These are phyloP conservation scores for Myotis myotis DNA, from an alignment of 2,797 vertebrate genomes.

Conservation along the genomic window DNA sequence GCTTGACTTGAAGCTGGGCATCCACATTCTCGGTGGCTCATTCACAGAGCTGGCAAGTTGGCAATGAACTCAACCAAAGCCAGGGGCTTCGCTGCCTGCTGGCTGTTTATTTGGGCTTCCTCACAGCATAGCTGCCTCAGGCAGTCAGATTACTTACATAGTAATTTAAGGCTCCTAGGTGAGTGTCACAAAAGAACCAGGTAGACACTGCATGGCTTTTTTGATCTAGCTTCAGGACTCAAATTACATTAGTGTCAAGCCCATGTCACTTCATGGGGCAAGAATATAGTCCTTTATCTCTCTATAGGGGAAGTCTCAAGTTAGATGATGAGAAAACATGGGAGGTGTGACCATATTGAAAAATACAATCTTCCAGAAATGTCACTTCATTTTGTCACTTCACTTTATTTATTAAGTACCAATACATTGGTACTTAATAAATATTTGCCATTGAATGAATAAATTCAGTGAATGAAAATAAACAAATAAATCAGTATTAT, in stretches of 20 bases:
- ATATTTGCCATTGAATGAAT: background rate
- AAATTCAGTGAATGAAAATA: background rate
- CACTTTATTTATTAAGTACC: no score
- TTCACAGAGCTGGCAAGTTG: background rate
- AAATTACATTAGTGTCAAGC: background rate
- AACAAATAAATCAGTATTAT: background rate
- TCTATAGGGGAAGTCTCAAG: background rate
- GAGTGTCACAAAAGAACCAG: background rate
- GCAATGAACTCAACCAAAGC: background rate
- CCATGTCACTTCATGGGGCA: background rate
- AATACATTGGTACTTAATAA: background rate
- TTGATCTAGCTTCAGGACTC: background rate
- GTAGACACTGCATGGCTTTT: background rate
- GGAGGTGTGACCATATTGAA: background rate
- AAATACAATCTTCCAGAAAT: background rate
- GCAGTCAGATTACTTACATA: background rate
- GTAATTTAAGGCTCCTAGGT: background rate
- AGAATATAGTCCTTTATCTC: background rate
- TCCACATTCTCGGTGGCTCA: background rate
- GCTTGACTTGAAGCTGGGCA: background rate
- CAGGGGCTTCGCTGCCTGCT: background rate
- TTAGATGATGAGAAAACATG: background rate
- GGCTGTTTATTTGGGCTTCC: background rate
- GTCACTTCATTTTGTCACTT: background rate
- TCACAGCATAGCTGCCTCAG: background rate